A percentile compares a stretch with the other conserved stretches of the same genome.
phyloP scores from a whole-genome alignment of 2,888 invertebrate genomes.

The Drepana falcataria region DNA sequence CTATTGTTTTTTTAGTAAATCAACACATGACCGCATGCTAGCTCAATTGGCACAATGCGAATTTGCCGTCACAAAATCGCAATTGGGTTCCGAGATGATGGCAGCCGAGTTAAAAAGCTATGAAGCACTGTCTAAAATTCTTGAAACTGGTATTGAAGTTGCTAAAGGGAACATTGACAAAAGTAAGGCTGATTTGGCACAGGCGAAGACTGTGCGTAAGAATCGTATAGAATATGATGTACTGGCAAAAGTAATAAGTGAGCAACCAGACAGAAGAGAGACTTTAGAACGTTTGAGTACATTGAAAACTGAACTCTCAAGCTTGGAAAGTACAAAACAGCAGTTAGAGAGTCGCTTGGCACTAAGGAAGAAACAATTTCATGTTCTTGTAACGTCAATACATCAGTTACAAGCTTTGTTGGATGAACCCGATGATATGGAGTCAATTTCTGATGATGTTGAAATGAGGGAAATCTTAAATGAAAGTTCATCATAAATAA shows the following conservation, averaged over 20 bases:
- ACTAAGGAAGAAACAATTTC: slow-evolving; percentile 92
- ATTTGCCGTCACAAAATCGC: slow-evolving; percentile 90
- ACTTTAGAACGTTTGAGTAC: slow-evolving; percentile 83
- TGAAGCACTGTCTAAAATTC: slow-evolving; percentile 85
- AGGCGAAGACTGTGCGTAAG: slow-evolving; percentile 92
- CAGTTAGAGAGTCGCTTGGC: slow-evolving; percentile 88
- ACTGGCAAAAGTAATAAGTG: slow-evolving; percentile 92
- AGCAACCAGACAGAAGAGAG: slow-evolving; percentile 92
- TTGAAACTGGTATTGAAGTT: slow-evolving; percentile 87
- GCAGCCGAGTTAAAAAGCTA: slow-evolving; percentile 91
- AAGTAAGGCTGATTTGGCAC: slow-evolving; percentile 87
- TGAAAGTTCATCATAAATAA: slow-evolving; percentile 21
- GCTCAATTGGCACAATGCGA: slow-evolving; percentile 92
- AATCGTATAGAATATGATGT: slow-evolving; percentile 96
- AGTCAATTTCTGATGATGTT: slow-evolving; percentile 53
- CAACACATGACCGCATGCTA: slow-evolving; percentile 87
- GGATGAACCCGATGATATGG: slow-evolving; percentile 83
- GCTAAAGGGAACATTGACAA: slow-evolving; percentile 89
- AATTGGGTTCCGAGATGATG: slow-evolving; percentile 88
- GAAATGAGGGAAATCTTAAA: slow-evolving; percentile 56
- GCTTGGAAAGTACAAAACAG: slow-evolving; percentile 83
- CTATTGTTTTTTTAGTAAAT: slow-evolving; percentile 69
- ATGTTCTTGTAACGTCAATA: slow-evolving; percentile 91
- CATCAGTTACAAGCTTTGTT: slow-evolving; percentile 90
- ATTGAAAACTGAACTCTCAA: slow-evolving; percentile 85